These are phyloP conservation scores for Volucella bombylans DNA, from an alignment of 2,888 invertebrate species.

Conservation along the genomic window DNA sequence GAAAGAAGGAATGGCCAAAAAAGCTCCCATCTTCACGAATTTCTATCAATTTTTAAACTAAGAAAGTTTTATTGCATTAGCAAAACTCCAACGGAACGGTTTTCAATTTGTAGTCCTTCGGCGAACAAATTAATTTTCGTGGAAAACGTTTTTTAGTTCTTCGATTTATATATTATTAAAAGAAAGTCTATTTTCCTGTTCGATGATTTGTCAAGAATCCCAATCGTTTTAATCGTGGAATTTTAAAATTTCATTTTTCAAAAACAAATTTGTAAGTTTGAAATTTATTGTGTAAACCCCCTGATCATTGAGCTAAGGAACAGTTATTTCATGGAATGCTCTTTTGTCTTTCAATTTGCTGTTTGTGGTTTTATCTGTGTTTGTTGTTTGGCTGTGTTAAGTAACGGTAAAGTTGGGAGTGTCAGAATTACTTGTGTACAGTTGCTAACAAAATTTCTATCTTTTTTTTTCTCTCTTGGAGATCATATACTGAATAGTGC, in stretches of 20 bases:
- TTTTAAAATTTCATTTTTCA: not conserved
- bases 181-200: constrained; percentile 9
- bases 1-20: not conserved
- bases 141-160: constrained; percentile 21
- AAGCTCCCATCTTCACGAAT: not conserved
- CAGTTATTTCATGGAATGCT: constrained; percentile 26
- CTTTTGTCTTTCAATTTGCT: not conserved
- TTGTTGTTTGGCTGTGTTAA: constrained; percentile 9
- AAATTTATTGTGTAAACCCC: too few species aligned
- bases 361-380: constrained; percentile 4
- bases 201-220: constrained; percentile 31
- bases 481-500: not conserved
- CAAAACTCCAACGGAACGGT: constrained; percentile 37
- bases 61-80: constrained; percentile 49
- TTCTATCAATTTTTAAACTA: constrained; percentile 21
- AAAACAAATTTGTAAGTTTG: too few species aligned
- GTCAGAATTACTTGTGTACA: constrained; percentile 52
- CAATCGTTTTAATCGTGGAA: constrained; percentile 23
- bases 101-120: constrained; percentile 29
- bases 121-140: constrained; percentile 19
- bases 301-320: not conserved
- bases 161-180: not conserved
- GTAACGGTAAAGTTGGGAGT: constrained; percentile 56
- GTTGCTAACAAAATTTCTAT: constrained; percentile 52
- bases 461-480: not conserved